These are phyloP conservation scores for Rhogogaster chlorosoma DNA, from an alignment of 2,888 invertebrate genomes.

Conservation along the genomic window DNA sequence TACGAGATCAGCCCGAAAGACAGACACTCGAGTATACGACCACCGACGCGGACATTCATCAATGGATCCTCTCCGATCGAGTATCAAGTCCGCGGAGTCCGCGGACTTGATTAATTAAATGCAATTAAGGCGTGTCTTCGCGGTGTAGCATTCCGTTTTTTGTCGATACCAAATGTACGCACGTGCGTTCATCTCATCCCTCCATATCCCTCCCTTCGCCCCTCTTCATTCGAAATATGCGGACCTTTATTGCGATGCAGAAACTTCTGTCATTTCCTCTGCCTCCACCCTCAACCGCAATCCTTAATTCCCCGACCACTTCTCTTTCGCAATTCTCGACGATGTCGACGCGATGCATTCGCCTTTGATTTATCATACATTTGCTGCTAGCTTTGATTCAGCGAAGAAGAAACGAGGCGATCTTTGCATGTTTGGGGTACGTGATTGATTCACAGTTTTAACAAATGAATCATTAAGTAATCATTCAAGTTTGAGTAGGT, in stretches of 20 bases:
- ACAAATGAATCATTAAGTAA: not conserved
- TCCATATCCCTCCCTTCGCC: not conserved
- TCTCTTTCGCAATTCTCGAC: not conserved
- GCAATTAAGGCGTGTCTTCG: slow-evolving; percentile 50
- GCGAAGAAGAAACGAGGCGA: not conserved
- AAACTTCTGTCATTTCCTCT: slow-evolving; percentile 2
- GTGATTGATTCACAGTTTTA: not conserved
- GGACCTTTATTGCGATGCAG: not conserved
- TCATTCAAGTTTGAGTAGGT: not conserved
- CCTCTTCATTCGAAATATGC: not conserved
- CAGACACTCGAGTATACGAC: slow-evolving; percentile 18
- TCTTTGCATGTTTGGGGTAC: not conserved
- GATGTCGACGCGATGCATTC: not conserved
- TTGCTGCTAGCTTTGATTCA: not conserved
- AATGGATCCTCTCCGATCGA: slow-evolving; percentile 39
- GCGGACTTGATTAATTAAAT: slow-evolving; percentile 47
- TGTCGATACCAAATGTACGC: not conserved
- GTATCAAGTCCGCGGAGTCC: slow-evolving; percentile 8
- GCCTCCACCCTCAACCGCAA: slow-evolving; percentile 10
- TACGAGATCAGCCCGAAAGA: slow-evolving; percentile 22
- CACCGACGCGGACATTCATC: slow-evolving; percentile 50
- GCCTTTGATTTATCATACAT: slow-evolving; percentile 19
- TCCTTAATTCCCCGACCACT: not conserved
- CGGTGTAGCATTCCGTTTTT: slow-evolving; percentile 41
- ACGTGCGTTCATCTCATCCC: not conserved